Evolutionary conservation across 1,140 invertebrate genomes (phyloP), one percentile per base, ranked within the genome.

Genomic region (Tenebrio molitor): DNA sequence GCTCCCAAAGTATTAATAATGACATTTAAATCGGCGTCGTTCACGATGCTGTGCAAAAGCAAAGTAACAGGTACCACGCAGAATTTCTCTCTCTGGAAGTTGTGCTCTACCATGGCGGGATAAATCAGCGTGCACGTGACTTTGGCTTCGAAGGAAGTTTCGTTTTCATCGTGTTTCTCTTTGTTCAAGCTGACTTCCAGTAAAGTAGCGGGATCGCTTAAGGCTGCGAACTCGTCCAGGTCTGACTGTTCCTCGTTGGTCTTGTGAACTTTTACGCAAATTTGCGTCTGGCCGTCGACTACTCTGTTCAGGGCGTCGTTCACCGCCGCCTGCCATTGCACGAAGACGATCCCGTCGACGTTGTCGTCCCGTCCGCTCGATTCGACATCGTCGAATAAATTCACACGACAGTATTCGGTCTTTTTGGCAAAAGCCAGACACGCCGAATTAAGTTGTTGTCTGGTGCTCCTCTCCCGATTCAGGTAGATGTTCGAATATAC

Each of bases 41-140:
- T 76, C 25, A 77, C 70, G 50, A 76, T 66, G 46, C 78, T 83
- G 73, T 83, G 82, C 42, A 88, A 79, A 65, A 87, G 84, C 33
- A 88, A 81, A 53, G 82, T 83, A 2, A 88, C 83, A 21, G 86
- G 87, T 62, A 88, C 82, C 29, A 87, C 75, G 79, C 87, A 89
- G 19, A 87, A 72, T 76, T 83, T 85, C 29, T 75, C 83, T 46
- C 80, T 74, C 46, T 81, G 80, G 74, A 89, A 89, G 78, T 88
- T 80, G 72, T 89, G 87, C 50, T 77, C 77, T n/a, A 88, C 82
- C 68, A 82, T 74, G 23, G 84, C 78, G 15, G 84, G 83, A 77
- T 87, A 85, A 70, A 86, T 82, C 64, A 88, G 75, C 78, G 81
- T 85, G 65, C 85, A 86, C 36, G 84, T 82, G n/a, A 88, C 82